Evolutionary conservation across 2,113 vertebrate genomes (phyloP).

Genomic region (Tyrannus savana): DNA sequence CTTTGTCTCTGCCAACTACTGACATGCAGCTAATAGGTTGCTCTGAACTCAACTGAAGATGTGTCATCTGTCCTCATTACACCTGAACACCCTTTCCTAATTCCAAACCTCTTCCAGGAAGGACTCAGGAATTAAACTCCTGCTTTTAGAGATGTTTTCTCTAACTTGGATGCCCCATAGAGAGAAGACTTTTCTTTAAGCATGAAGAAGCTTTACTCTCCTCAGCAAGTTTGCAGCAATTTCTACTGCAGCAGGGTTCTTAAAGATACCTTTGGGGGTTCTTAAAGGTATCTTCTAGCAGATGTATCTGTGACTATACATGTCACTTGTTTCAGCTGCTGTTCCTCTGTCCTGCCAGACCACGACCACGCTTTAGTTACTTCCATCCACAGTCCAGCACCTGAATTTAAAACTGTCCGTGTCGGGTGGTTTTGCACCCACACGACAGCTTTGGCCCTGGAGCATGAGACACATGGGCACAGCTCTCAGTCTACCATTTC

Average conservation of each 20-base stretch:
- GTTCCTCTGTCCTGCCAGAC: background rate
- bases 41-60: background rate
- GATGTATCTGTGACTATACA: background rate
- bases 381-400: background rate
- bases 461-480: accelerated
- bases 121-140: background rate
- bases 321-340: background rate
- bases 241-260: background rate
- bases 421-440: background rate
- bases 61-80: background rate
- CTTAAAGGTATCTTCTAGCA: background rate
- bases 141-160: background rate
- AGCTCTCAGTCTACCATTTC: background rate
- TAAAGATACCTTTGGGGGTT: background rate
- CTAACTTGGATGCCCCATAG: background rate
- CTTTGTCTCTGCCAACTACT: background rate
- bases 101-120: background rate
- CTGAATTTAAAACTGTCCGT: background rate
- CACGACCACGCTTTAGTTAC: accelerated
- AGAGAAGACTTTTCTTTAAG: background rate
- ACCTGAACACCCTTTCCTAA: background rate
- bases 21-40: background rate
- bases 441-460: background rate
- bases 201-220: background rate
- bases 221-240: background rate